Percentiles rank a stretch among this genome's conserved stretches.
Conservation (phyloP, 2,797 vertebrate species). For the Aselliscus stoliczkanus region DNA sequence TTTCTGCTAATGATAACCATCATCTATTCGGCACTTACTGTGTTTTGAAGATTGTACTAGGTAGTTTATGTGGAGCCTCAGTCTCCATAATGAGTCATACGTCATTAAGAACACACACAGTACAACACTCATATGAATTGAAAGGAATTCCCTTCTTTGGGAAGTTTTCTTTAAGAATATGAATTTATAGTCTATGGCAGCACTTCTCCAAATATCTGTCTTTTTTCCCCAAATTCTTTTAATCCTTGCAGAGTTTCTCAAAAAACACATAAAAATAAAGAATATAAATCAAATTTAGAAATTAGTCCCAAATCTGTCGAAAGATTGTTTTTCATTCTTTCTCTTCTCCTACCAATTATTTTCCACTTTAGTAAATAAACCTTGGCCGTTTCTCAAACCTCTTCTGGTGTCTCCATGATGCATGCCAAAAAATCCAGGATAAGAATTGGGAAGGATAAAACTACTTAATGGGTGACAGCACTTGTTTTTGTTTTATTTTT, state of each 20-base stretch:
- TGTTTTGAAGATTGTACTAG: too few species aligned
- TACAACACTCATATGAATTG: too few species aligned
- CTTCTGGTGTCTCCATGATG: background rate
- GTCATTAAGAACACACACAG: too few species aligned
- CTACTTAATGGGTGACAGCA: background rate
- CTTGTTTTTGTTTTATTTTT: too few species aligned
- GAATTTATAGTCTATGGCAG: background rate
- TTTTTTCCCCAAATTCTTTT: background rate
- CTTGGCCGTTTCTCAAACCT: background rate
- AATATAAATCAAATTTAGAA: background rate
- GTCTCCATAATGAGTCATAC: too few species aligned
- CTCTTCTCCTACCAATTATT: background rate
- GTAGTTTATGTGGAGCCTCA: too few species aligned
- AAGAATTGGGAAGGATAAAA: background rate
- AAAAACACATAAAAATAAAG: background rate
- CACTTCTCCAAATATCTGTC: background rate
- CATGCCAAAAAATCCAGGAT: background rate
- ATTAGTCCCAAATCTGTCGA: background rate
- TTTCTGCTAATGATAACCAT: too few species aligned
- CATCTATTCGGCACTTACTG: too few species aligned
- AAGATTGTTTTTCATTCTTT: background rate
- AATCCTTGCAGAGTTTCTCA: background rate
- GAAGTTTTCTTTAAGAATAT: too few species aligned
- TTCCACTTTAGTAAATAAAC: background rate
- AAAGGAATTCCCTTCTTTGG: too few species aligned